Evolutionary conservation across 2,797 vertebrate genomes (phyloP).

Genomic region (Rousettus madagascariensis): DNA sequence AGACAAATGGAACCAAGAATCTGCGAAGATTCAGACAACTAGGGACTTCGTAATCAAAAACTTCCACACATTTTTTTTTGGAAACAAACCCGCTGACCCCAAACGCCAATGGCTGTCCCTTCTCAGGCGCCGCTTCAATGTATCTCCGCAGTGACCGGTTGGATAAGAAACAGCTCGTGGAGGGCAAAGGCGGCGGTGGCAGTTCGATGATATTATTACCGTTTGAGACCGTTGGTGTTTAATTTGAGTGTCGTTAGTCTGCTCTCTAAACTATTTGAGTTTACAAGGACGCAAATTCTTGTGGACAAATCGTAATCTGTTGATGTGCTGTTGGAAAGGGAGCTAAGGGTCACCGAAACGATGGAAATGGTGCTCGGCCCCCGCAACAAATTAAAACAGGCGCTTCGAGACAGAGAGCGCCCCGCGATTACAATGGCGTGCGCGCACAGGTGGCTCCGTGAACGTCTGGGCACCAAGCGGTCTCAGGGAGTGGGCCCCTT

Average conservation of each 20-base stretch:
- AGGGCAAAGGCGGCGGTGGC: not conserved
- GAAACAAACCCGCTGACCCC: not conserved
- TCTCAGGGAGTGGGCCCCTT: not conserved
- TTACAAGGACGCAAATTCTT: conserved; percentile 21
- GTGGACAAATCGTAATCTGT: not conserved
- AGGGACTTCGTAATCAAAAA: not conserved
- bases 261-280: not conserved
- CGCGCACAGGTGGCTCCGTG: not conserved
- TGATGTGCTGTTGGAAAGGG: not conserved
- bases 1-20: not conserved
- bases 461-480: not conserved
- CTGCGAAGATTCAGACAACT: not conserved
- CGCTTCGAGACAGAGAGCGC: accelerated
- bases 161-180: not conserved
- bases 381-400: not conserved
- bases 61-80: not conserved
- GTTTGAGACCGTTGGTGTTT: not conserved
- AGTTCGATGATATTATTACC: not conserved
- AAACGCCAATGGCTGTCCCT: not conserved
- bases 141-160: not conserved
- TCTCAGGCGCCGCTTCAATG: not conserved
- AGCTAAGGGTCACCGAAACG: not conserved
- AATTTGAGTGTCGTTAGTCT: not conserved
- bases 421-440: not conserved
- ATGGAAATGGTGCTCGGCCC: not conserved